These are phyloP conservation scores for Hydrotaea cyrtoneurina DNA, from an alignment of 2,888 invertebrate genomes.

Conservation along the genomic window DNA sequence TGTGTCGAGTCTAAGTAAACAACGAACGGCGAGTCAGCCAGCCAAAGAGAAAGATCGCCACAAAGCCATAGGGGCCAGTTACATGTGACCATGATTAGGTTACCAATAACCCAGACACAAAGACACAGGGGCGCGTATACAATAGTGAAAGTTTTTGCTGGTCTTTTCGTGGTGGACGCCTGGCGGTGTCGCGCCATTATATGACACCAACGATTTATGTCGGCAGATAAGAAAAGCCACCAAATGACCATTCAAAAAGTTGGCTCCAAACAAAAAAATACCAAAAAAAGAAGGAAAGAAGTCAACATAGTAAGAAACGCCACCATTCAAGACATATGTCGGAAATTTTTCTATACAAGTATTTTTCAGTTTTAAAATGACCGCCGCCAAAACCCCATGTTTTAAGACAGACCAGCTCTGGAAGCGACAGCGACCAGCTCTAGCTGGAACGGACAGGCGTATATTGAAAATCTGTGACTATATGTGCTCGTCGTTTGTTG, in stretches of 20 bases:
- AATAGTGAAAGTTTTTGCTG: conserved; percentile 61
- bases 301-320: background rate
- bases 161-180: conserved; percentile 48
- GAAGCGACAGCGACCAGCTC: background rate
- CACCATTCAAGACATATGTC: conserved; percentile 28
- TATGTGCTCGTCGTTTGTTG: conserved; percentile 3
- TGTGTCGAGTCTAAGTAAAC: conserved; percentile 16
- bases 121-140: background rate
- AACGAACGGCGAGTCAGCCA: conserved; percentile 1
- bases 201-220: conserved; percentile 65
- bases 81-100: conserved; percentile 56
- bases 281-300: conserved; percentile 11
- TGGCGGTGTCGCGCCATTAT: conserved; percentile 61
- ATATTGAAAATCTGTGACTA: background rate
- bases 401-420: conserved; percentile 1
- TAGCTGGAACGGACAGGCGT: background rate
- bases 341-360: conserved; percentile 51
- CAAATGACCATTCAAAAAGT: conserved; percentile 51
- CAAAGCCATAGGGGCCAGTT: conserved; percentile 48
- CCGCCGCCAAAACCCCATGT: conserved; percentile 22
- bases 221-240: conserved; percentile 56
- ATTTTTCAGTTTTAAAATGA: conserved; percentile 58
- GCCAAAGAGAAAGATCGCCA: conserved; percentile 3
- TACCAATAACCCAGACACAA: conserved; percentile 2
- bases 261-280: conserved; percentile 26